A percentile compares a stretch with the other conserved stretches of the same genome.
Conservation (phyloP, 2,888 invertebrate species). For the Rapana venosa region DNA sequence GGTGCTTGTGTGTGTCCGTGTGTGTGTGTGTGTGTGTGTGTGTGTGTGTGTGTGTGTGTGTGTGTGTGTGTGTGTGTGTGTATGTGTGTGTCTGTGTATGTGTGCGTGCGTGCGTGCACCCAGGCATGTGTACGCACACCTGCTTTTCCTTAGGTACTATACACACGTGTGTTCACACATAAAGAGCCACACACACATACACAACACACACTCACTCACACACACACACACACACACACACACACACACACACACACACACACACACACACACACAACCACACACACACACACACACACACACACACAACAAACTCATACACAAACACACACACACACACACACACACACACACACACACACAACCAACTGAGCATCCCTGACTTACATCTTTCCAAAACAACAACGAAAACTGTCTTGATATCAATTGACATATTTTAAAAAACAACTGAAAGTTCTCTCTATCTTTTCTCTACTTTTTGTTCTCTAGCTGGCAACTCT, state of each 20-base stretch:
- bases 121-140: neutral
- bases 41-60: too few species aligned
- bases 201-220: neutral
- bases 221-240: neutral
- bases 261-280: neutral
- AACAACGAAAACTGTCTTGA: too few species aligned
- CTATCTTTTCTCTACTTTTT: neutral
- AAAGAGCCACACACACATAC: neutral
- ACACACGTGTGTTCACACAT: neutral
- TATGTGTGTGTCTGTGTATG: neutral
- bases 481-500: neutral
- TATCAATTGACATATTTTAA: too few species aligned
- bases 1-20: neutral
- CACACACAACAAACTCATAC: too few species aligned
- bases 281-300: neutral
- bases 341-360: too few species aligned
- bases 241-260: neutral
- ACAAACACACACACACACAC: too few species aligned
- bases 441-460: too few species aligned
- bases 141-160: neutral
- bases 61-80: neutral
- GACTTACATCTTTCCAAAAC: too few species aligned
- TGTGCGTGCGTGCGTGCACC: neutral
- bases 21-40: neutral
- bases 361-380: too few species aligned